Conservation (phyloP, 2,797 vertebrate genomes). For the Nannoperca obscura region DNA sequence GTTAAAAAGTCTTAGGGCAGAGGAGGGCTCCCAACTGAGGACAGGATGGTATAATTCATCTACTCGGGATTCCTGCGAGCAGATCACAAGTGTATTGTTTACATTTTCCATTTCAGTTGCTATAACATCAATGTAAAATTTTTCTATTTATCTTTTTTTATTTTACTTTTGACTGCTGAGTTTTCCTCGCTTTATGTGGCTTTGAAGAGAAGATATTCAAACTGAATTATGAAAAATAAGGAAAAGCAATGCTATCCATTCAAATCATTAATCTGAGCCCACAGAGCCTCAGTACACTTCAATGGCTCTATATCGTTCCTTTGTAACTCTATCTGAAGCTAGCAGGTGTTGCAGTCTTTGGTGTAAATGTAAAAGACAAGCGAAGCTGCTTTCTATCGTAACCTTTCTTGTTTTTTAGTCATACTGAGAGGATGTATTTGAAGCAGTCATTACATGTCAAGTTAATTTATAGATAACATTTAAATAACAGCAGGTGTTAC, state of each 20-base stretch:
- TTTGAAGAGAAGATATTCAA: not conserved
- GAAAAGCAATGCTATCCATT: conserved; percentile 45
- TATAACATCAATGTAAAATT: not conserved
- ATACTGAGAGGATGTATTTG: not conserved
- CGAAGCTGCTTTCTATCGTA: not conserved
- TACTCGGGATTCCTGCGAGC: conserved; percentile 36
- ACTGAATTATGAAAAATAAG: conserved; percentile 13
- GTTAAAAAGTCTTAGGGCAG: conserved; percentile 53
- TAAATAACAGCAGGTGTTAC: not conserved
- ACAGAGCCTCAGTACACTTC: conserved; percentile 12
- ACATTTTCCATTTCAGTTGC: conserved; percentile 3
- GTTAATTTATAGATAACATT: not conserved
- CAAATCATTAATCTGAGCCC: conserved; percentile 36
- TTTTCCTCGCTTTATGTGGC: not conserved
- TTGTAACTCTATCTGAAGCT: not conserved
- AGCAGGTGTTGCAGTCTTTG: not conserved
- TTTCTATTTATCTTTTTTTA: not conserved
- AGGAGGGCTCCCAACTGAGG: conserved; percentile 40
- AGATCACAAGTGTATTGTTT: conserved; percentile 21
- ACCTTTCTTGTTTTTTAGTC: not conserved
- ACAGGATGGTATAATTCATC: conserved; percentile 42
- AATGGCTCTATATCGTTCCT: not conserved
- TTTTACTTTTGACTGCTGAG: not conserved
- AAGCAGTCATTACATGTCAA: not conserved
- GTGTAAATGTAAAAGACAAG: not conserved